Conservation (phyloP, 2,797 vertebrate species). For the Typhlichthys eigenmanni region DNA sequence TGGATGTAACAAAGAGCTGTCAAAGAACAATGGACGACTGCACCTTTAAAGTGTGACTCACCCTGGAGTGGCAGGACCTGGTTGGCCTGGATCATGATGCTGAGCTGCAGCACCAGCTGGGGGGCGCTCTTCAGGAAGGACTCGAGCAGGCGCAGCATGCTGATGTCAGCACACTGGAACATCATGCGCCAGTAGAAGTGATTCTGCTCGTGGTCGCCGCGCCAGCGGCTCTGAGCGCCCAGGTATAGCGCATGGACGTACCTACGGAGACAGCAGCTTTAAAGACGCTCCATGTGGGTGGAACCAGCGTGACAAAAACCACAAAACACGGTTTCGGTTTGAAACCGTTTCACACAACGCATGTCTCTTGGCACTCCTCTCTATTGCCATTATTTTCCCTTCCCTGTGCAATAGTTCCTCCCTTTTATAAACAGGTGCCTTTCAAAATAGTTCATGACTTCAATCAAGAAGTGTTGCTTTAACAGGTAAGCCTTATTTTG, state of each 20-base stretch:
- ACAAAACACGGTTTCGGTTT: too few species aligned
- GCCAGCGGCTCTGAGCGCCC: constrained; percentile 95
- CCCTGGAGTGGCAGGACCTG: constrained; percentile 87
- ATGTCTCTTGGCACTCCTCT: too few species aligned
- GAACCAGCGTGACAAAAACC: too few species aligned
- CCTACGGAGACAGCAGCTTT: constrained; percentile 64
- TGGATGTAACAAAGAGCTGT: too few species aligned
- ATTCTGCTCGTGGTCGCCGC: constrained; percentile 84
- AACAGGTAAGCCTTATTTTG: too few species aligned
- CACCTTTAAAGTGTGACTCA: constrained; percentile 64
- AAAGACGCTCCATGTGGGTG: background rate
- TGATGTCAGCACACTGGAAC: constrained; percentile 95
- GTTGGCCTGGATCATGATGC: constrained; percentile 87
- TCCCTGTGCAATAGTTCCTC: too few species aligned
- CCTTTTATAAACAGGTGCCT: too few species aligned
- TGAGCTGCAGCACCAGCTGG: constrained; percentile 96
- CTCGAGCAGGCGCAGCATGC: constrained; percentile 94
- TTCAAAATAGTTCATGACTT: too few species aligned
- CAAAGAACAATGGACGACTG: too few species aligned
- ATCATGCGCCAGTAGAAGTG: constrained; percentile 96
- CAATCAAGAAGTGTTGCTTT: too few species aligned
- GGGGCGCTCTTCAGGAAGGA: constrained; percentile 97
- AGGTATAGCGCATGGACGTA: constrained; percentile 92
- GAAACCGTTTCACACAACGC: too few species aligned
- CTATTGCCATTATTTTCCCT: too few species aligned